These are phyloP conservation scores for Paralichthys olivaceus DNA, from an alignment of 2,113 vertebrate species.

Conservation along the genomic window DNA sequence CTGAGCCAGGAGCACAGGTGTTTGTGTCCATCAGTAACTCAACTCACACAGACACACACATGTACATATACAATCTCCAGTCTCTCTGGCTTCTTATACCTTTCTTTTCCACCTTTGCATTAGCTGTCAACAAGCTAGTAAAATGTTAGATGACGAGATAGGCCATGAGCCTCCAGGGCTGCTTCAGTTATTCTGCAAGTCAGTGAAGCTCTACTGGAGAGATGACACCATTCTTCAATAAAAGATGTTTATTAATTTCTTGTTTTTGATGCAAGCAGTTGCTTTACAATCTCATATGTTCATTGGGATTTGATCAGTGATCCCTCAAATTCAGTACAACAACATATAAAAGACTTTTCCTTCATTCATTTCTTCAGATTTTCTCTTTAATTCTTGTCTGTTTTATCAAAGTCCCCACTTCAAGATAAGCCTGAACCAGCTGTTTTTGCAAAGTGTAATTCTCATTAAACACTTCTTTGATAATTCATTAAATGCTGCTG, in stretches of 20 bases:
- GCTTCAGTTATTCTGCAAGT: background rate
- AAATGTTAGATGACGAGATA: background rate
- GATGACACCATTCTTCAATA: background rate
- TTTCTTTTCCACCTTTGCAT: conserved; percentile 3
- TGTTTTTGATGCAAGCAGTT: background rate
- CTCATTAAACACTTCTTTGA: background rate
- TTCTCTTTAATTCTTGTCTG: background rate
- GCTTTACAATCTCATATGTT: background rate
- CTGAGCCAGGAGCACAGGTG: conserved; percentile 81
- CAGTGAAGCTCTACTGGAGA: background rate
- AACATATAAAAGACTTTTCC: background rate
- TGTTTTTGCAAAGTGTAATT: background rate
- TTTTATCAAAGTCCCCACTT: background rate
- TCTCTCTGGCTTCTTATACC: conserved; percentile 10
- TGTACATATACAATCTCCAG: background rate
- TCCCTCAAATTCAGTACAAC: background rate
- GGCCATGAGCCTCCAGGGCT: background rate
- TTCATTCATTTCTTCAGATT: background rate
- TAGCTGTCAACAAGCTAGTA: background rate
- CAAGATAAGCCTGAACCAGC: background rate
- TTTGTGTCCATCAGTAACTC: conserved; percentile 73
- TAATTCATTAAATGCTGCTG: background rate
- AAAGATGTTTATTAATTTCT: background rate
- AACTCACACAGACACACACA: conserved; percentile 20
- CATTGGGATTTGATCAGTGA: too few species aligned